Evolutionary conservation across 1,140 invertebrate species (phyloP), one percentile per base, ranked within the genome.

Genomic region (Dryas iulia): DNA sequence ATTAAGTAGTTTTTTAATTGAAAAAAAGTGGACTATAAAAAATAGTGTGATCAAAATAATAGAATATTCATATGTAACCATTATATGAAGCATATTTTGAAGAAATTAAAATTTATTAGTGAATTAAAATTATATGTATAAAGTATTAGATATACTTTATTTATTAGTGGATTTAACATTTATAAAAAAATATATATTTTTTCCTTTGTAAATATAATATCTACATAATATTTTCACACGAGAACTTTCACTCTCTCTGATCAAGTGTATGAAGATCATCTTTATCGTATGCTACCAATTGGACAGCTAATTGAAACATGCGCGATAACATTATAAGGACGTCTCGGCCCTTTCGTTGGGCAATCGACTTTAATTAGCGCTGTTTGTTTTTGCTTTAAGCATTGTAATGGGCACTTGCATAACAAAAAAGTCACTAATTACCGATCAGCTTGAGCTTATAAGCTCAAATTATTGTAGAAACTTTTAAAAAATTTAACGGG

Each of bases 231-330:
- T 67, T 60, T 80, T 84, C 79, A 77, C 81, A 82, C 72, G 82
- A 83, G 79, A 84, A 83, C 78, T 84, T 82, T 83, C 39, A 18
- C 39, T 47, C 39, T 35, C 79, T 78, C 69, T 66, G 66, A 68
- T 65, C 47, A 77, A 69, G 67, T 56, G 52, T 58, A 65, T 68
- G 64, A 76, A 65, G 70, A 66, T 58, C 18, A 18, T 70, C 64
- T 77, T 78, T 78, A 80, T 80, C 72, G 74, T 65, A 68, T 67
- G 65, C 58, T 65, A 80, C 63, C 79, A 84, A 86, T 87, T 83
- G 77, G 56, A 59, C 66, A 62, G 64, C 72, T 84, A 86, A 86
- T 87, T 87, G 83, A 82, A 81, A 81, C 81, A 84, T 80, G 76
- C 71, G 83, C 76, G 66, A 83, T 83, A 80, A 75, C 59, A 70